Base-by-base conservation (phyloP, 2,113 vertebrate genomes). In the Athene cunicularia region DNA sequence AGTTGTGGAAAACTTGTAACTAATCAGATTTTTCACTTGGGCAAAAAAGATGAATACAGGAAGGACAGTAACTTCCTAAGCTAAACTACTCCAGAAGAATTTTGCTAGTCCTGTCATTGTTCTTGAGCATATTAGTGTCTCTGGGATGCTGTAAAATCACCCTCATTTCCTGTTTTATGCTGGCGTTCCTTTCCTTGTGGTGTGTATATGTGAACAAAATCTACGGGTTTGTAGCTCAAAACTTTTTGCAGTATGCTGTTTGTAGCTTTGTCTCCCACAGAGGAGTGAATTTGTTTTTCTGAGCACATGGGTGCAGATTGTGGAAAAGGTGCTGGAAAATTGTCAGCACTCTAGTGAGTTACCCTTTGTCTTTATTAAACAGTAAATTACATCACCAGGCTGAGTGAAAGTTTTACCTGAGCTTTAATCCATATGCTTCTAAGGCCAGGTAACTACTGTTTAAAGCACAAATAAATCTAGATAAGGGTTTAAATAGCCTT, bases 271-370 rank as follows among this genome's bases (percentile, higher is more conserved):
- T 47, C 33, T 79, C 27, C 43, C 9, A 12, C 22, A 39, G 66
- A 91, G 53, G 14, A 75, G 5, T 52, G 52, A 64, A 27, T 89
- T 86, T 96, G 56, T 77, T 93, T 96, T 75, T 35, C 19, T 82
- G 71, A 33, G 22, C 8, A n/a, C 2, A 0, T 75, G 35, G 30
- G n/a, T 89, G 30, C 47, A 68, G 35, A 8, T 8, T 82, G n/a
- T 83, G 30, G 58, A 64, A 82, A 21, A 68, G 33, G 35, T 90
- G n/a, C 60, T 94, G 71, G 43, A 85, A 87, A 64, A 79, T 9
- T 63, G 47, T 64, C 52, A 60, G 45, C 16, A 3, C 27, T 89
- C 12, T 11, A 53, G 59, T 66, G 77, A 56, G 37, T 75, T 91
- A 91, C 47, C 32, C n/a, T 81, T 80, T 80, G 37, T 90, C 56